These are phyloP conservation scores for Dermochelys coriacea DNA, from an alignment of 2,797 vertebrate genomes.

Conservation along the genomic window DNA sequence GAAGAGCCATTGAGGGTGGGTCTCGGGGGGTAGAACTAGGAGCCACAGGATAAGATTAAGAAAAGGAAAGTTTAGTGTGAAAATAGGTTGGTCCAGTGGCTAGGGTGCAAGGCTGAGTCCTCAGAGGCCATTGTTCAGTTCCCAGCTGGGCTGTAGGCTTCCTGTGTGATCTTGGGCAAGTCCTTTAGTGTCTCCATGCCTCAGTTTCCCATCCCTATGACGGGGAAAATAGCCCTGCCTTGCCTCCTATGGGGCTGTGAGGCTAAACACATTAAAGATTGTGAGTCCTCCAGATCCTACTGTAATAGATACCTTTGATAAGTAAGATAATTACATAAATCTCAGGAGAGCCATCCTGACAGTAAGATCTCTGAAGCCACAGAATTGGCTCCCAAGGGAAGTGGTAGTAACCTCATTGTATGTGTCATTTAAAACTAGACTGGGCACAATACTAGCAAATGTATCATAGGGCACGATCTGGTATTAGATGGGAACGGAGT, in stretches of 20 bases:
- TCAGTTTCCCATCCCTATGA: not conserved
- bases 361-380: rapidly evolving
- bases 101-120: not conserved
- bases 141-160: not conserved
- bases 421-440: not conserved
- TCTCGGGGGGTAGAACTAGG: too few relatives aligned
- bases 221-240: too few relatives aligned
- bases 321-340: rapidly evolving
- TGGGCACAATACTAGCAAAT: not conserved
- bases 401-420: not conserved
- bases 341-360: not conserved
- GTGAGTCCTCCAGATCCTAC: too few relatives aligned
- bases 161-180: not conserved
- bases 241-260: too few relatives aligned
- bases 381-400: not conserved
- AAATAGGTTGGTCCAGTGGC: not conserved
- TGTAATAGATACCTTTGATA: not conserved
- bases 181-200: not conserved
- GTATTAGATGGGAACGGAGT: not conserved
- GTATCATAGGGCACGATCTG: slow-evolving; percentile 3
- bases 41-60: too few relatives aligned
- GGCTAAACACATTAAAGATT: too few relatives aligned
- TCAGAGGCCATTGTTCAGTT: not conserved
- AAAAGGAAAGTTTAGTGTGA: not conserved
- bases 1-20: not conserved